Evolutionary conservation across 1,140 invertebrate species (phyloP).

Genomic region (Drosophila asahinai): DNA sequence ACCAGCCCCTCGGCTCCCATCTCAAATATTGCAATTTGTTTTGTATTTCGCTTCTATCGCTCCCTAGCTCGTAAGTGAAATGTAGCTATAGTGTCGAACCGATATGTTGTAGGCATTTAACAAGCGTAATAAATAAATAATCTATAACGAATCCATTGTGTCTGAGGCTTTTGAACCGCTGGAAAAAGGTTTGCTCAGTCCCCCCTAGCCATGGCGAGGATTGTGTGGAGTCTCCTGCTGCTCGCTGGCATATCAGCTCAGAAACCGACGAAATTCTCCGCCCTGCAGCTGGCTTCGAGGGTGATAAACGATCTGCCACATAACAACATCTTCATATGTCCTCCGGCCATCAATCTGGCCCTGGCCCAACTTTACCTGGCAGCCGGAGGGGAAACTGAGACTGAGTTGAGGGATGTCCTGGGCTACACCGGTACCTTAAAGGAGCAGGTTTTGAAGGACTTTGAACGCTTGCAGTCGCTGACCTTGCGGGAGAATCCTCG

Average conservation of each 20-base stretch:
- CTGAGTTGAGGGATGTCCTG: not conserved
- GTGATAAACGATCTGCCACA: slow-evolving; percentile 1
- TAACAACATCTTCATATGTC: not conserved
- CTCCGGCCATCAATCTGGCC: not conserved
- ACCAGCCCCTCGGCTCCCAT: slow-evolving; percentile 6
- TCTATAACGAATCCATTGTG: slow-evolving; percentile 28
- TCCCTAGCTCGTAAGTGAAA: slow-evolving; percentile 45
- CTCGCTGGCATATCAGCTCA: not conserved
- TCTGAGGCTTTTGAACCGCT: not conserved
- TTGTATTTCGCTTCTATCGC: slow-evolving; percentile 48
- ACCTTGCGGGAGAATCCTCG: not conserved
- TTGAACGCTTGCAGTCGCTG: not conserved
- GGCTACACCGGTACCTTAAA: not conserved
- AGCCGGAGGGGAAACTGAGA: not conserved
- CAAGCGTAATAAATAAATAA: slow-evolving; percentile 39
- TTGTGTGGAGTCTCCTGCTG: not conserved
- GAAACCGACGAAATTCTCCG: not conserved
- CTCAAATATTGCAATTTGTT: slow-evolving; percentile 40
- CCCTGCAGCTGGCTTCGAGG: not conserved
- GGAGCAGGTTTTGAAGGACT: not conserved
- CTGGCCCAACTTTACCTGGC: slow-evolving; percentile 22
- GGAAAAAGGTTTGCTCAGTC: not conserved
- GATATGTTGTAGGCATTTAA: slow-evolving; percentile 43
- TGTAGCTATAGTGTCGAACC: slow-evolving; percentile 28
- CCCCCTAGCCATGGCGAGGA: not conserved